Percentiles rank a stretch among this genome's conserved stretches.
Conservation (phyloP, 2,888 invertebrate species). For the Glyphotaelius pellucidus region DNA sequence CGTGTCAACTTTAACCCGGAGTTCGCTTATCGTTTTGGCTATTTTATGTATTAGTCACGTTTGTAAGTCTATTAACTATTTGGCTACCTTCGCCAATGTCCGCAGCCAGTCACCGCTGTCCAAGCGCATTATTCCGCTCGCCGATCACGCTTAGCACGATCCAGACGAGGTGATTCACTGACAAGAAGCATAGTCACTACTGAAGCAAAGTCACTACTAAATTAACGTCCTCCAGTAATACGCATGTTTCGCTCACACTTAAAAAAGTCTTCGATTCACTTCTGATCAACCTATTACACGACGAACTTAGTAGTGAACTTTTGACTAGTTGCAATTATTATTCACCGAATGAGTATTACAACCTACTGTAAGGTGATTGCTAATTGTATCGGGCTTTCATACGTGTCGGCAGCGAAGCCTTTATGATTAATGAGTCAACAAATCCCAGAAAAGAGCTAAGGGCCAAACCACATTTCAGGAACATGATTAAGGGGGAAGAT, state of each 20-base stretch:
- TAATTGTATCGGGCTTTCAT: neutral
- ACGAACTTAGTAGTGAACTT: neutral
- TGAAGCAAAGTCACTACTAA: neutral
- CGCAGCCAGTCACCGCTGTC: neutral
- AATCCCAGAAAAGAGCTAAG: neutral
- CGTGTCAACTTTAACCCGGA: neutral
- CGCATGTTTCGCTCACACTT: too few relatives aligned
- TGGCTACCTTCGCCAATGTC: neutral
- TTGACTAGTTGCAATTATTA: neutral
- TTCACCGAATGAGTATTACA: neutral
- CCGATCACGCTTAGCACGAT: neutral
- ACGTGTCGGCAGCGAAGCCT: neutral
- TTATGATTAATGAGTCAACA: conserved; percentile 2
- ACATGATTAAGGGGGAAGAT: neutral
- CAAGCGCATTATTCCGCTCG: neutral
- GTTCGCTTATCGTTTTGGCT: neutral
- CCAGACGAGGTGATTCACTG: neutral
- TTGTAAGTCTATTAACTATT: neutral
- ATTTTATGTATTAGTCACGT: neutral
- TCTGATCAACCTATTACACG: neutral
- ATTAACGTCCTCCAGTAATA: neutral
- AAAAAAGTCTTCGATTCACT: neutral
- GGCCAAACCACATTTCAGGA: neutral
- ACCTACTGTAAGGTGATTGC: neutral
- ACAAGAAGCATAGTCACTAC: neutral